Evolutionary conservation across 2,888 invertebrate genomes (phyloP).

Genomic region (Oasisia sp.): DNA sequence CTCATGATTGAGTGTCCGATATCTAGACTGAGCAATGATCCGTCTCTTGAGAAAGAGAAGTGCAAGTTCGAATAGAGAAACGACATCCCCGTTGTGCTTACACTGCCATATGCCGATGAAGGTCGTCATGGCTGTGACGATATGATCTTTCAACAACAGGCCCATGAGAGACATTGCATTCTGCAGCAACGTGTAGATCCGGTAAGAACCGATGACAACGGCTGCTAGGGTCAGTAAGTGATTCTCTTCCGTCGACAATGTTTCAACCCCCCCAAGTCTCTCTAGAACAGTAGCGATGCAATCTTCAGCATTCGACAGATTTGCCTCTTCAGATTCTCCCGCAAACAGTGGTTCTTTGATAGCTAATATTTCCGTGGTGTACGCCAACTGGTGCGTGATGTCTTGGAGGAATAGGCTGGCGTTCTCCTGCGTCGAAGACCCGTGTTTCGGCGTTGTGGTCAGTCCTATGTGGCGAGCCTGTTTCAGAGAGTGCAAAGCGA

Average conservation of each 20-base stretch:
- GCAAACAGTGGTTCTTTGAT: background rate
- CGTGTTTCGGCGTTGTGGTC: background rate
- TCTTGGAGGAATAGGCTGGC: background rate
- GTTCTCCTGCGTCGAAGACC: background rate
- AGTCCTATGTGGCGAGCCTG: background rate
- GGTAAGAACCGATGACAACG: background rate
- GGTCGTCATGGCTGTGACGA: background rate
- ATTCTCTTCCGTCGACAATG: background rate
- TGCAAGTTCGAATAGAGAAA: background rate
- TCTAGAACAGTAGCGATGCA: background rate
- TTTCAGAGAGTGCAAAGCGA: background rate
- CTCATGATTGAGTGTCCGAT: background rate
- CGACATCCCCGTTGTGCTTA: background rate
- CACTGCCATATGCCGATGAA: background rate
- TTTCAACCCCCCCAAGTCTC: background rate
- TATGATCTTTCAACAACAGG: background rate
- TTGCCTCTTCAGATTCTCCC: background rate
- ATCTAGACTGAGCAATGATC: background rate
- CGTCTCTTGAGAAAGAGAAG: constrained; percentile 1
- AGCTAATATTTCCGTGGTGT: background rate
- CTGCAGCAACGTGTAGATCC: background rate
- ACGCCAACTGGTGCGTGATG: background rate
- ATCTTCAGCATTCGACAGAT: background rate
- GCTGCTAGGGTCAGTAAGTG: background rate
- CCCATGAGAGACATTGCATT: background rate